Percentiles rank a stretch among this genome's conserved stretches.
Conservation (phyloP, 2,113 vertebrate genomes). For the Bos javanicus region DNA sequence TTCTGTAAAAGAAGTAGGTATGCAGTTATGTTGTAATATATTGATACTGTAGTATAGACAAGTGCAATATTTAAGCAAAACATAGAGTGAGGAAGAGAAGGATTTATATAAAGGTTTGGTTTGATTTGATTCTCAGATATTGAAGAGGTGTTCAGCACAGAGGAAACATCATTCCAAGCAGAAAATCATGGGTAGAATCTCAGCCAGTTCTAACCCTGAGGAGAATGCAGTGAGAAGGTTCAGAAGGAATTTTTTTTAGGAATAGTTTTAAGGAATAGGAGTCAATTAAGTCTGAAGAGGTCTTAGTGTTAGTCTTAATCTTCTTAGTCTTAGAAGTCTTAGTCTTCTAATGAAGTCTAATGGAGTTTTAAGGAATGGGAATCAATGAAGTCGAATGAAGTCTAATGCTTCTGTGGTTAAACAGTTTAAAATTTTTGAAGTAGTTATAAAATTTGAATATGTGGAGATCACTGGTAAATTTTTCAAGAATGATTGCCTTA, state of each 20-base stretch:
- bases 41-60: not conserved
- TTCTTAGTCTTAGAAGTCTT: not conserved
- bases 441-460: not conserved
- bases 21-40: not conserved
- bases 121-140: not conserved
- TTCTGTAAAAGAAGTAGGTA: not conserved
- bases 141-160: not conserved
- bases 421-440: not conserved
- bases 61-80: not conserved
- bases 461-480: not conserved
- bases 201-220: not conserved
- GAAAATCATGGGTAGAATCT: not conserved
- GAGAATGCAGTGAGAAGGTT: not conserved
- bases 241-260: not conserved
- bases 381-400: not conserved
- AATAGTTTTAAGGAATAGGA: not conserved
- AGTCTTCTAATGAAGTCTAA: not conserved
- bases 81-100: not conserved
- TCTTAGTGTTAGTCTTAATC: too few species aligned
- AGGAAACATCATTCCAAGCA: not conserved
- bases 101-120: not conserved
- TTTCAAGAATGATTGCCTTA: not conserved
- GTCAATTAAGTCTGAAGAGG: not conserved
- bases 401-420: not conserved
- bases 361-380: not conserved